These are phyloP conservation scores for Gulo gulo DNA, from an alignment of 2,113 vertebrate genomes.

Conservation along the genomic window DNA sequence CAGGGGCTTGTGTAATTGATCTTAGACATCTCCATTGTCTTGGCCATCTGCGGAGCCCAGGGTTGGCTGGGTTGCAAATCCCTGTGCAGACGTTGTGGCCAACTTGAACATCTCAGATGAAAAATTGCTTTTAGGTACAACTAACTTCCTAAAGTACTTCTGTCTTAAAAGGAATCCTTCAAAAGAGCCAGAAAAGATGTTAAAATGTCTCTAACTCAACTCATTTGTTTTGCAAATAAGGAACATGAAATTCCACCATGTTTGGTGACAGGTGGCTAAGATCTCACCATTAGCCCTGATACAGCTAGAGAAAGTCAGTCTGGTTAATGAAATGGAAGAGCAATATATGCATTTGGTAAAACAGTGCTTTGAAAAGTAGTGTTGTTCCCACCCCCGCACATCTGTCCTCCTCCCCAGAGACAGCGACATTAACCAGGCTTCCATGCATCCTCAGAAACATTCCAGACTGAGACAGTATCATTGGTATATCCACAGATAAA, in stretches of 20 bases:
- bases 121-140: not conserved
- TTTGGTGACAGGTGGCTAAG: not conserved
- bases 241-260: not conserved
- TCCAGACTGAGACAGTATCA: not conserved
- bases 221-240: not conserved
- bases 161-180: not conserved
- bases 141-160: not conserved
- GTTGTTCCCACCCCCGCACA: not conserved
- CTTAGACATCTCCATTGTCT: not conserved
- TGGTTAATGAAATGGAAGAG: not conserved
- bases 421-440: not conserved
- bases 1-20: not conserved
- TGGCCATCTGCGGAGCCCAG: not conserved
- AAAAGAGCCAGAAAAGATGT: not conserved
- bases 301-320: not conserved
- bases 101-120: not conserved
- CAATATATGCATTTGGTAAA: not conserved
- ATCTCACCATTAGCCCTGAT: not conserved
- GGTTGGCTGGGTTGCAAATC: not conserved
- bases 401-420: not conserved
- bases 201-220: not conserved
- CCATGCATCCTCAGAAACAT: not conserved
- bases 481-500: fast-evolving
- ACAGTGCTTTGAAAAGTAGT: not conserved
- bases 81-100: not conserved